Evolutionary conservation across 2,888 invertebrate genomes (phyloP), one percentile per base, ranked within the genome.

Genomic region (Sesia apiformis): DNA sequence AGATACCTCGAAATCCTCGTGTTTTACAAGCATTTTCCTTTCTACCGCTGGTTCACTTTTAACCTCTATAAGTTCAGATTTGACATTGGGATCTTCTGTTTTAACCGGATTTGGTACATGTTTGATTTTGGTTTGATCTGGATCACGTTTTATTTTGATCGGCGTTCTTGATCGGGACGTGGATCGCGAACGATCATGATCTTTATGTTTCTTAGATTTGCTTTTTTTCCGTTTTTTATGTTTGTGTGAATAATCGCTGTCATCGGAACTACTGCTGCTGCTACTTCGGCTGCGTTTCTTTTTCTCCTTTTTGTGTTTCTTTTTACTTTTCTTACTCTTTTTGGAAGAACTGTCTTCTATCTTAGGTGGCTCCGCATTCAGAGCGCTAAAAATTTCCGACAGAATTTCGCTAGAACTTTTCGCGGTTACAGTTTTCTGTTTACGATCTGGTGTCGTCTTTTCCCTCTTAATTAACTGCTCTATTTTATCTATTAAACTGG

Each of bases 341-440:
- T 81, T 84, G 66, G 66, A 67, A 61, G 74, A 67, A 63, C 70
- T 78, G 56, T 78, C 85, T 58, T 78, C 89, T 46, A 92, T 81
- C 63, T 90, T 91, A 40, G 91, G 94, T 7, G 94, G 94, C 61
- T 91, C 92, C 3, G 94, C 94, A 78, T 94, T 94, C 70, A 95
- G 95, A 39, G 92, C 93, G 66, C 94, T 90, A 69, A 96, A 96
- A 0, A 96, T 84, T 79, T 96, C 96, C 0, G 95, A 94, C 38
- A 96, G 88, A 67, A 96, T 96, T 81, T 96, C 95, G 72, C 91
- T 93, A 0, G 95, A 94, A 4, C 94, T 93, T 74, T 94, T 94
- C 42, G 87, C 74, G 5, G 79, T 73, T 56, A 87, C 88, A 62
- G 81, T 82, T 69, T 85, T 86, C 58, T 69, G 70, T 61, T 81